Percentiles rank a stretch among this genome's conserved stretches.
These are phyloP conservation scores for Pseudoips prasinana DNA, from an alignment of 2,888 invertebrate genomes.

Conservation along the genomic window DNA sequence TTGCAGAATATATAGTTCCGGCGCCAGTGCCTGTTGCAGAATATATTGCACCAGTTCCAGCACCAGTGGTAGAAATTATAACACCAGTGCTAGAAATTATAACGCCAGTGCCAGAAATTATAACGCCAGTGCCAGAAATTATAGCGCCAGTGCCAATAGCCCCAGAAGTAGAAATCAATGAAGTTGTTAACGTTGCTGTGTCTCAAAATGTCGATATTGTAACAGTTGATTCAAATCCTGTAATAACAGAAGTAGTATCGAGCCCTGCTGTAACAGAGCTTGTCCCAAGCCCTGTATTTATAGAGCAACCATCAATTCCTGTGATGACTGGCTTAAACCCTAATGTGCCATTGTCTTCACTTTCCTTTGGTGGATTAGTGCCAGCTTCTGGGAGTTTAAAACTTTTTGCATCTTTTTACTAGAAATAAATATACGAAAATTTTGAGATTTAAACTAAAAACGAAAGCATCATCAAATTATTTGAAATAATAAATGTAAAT, in stretches of 20 bases:
- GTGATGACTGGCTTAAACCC: not conserved
- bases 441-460: too few relatives aligned
- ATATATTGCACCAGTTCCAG: not conserved
- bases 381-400: constrained; percentile 22
- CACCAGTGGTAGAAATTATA: not conserved
- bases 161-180: not conserved
- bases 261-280: too few relatives aligned
- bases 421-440: not conserved
- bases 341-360: not conserved
- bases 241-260: too few relatives aligned
- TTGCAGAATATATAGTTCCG: too few relatives aligned
- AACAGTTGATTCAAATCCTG: too few relatives aligned
- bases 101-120: not conserved
- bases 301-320: too few relatives aligned
- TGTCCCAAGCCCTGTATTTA: too few relatives aligned
- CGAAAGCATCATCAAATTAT: too few relatives aligned
- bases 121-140: not conserved
- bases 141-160: not conserved
- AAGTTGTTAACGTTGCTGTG: too few relatives aligned
- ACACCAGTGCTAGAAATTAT: not conserved
- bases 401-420: constrained; percentile 15
- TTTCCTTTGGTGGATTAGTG: constrained; percentile 18
- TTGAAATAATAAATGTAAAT: too few relatives aligned
- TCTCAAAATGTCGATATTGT: too few relatives aligned
- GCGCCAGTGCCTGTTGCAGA: not conserved